These are phyloP conservation scores for Agrotis clavis DNA, from an alignment of 2,888 invertebrate genomes.

Conservation along the genomic window DNA sequence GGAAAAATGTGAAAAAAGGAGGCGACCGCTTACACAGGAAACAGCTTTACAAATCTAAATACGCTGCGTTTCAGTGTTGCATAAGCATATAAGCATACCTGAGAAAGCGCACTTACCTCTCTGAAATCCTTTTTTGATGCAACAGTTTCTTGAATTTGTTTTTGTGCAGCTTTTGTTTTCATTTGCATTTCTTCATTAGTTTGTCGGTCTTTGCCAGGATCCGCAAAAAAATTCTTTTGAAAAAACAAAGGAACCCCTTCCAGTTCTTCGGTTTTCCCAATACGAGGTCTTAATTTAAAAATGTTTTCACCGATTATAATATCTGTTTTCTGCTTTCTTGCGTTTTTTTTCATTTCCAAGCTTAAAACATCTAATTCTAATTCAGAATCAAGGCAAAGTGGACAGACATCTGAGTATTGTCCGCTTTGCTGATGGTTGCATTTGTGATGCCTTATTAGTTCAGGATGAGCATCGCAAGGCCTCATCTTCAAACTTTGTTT, in stretches of 20 bases:
- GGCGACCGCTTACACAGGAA: too few relatives aligned
- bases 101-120: conserved; percentile 34
- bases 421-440: not conserved
- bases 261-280: conserved; percentile 54
- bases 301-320: conserved; percentile 79
- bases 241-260: conserved; percentile 66
- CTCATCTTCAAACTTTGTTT: conserved; percentile 61
- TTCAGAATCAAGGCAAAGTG: conserved; percentile 49
- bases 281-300: conserved; percentile 67
- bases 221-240: conserved; percentile 64
- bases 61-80: too few relatives aligned
- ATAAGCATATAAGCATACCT: too few relatives aligned
- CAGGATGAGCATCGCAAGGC: not conserved
- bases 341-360: conserved; percentile 6
- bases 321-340: conserved; percentile 53
- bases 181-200: not conserved
- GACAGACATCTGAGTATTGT: not conserved
- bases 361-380: conserved; percentile 44
- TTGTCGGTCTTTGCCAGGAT: not conserved
- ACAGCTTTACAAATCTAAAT: too few relatives aligned
- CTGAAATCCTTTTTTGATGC: not conserved
- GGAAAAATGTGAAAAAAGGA: too few relatives aligned
- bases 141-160: not conserved
- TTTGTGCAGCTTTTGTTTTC: not conserved
- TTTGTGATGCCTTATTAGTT: not conserved